A percentile compares a stretch with the other conserved stretches of the same genome.
Evolutionary conservation across 2,888 invertebrate genomes (phyloP).

Genomic region (Leptinotarsa peninsularis): DNA sequence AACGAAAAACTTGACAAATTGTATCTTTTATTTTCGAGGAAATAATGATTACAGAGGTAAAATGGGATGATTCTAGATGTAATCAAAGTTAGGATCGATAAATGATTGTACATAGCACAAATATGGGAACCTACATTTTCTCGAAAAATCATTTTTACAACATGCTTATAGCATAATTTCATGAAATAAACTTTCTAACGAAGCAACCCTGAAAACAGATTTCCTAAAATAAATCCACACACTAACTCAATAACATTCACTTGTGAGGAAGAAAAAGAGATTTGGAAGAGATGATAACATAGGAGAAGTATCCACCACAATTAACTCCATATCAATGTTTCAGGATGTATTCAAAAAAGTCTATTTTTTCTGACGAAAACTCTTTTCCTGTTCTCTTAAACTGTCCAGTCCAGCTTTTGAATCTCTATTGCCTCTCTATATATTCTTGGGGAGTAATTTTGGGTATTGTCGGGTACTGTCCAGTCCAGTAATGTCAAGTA

Average conservation of each 20-base stretch:
- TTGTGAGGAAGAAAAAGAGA: background rate
- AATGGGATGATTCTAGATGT: slow-evolving; percentile 48
- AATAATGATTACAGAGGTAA: slow-evolving; percentile 51
- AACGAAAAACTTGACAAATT: slow-evolving; percentile 55
- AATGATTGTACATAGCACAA: slow-evolving; percentile 62
- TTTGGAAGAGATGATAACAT: no score
- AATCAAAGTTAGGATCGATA: slow-evolving; percentile 47
- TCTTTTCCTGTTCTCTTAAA: no score
- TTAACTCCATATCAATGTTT: no score
- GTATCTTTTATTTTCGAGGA: slow-evolving; percentile 61
- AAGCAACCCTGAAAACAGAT: slow-evolving; percentile 21
- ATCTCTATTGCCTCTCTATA: no score
- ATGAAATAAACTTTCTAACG: slow-evolving; percentile 33
- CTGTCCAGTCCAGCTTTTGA: no score
- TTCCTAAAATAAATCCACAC: background rate
- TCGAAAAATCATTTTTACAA: slow-evolving; percentile 39
- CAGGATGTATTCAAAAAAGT: no score
- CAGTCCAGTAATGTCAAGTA: no score
- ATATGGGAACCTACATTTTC: slow-evolving; percentile 42
- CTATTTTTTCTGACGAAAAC: no score
- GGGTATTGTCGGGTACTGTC: no score
- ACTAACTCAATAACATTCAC: background rate
- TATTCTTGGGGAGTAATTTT: no score
- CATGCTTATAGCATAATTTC: slow-evolving; percentile 39
- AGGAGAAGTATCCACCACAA: no score